Evolutionary conservation across 2,113 vertebrate genomes (phyloP).

Genomic region (Scomber colias): DNA sequence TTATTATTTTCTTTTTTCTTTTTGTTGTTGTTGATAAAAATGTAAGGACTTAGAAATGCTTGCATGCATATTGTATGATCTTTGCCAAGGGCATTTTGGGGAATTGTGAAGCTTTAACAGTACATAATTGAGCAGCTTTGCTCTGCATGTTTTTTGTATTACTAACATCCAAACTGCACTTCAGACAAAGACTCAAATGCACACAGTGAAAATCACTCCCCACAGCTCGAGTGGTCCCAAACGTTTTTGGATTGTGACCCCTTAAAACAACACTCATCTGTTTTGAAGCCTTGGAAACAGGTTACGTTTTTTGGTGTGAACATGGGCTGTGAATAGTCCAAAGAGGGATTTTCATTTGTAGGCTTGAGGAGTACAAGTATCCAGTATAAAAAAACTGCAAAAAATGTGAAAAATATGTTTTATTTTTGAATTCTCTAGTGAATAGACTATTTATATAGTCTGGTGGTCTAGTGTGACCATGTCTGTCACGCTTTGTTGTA

Average conservation of each 20-base stretch:
- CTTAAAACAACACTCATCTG: too few relatives aligned
- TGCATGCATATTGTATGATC: constrained; percentile 74
- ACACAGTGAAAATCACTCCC: too few relatives aligned
- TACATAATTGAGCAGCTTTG: constrained; percentile 75
- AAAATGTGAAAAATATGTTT: too few relatives aligned
- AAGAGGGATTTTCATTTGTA: background rate
- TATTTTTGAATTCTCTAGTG: too few relatives aligned
- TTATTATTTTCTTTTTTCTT: constrained; percentile 2
- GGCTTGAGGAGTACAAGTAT: too few relatives aligned
- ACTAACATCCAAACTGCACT: background rate
- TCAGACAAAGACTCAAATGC: constrained; percentile 1
- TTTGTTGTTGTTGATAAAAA: constrained; percentile 25
- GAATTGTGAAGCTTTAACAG: constrained; percentile 69
- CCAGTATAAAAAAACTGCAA: too few relatives aligned
- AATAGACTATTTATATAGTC: too few relatives aligned
- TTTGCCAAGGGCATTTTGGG: constrained; percentile 68
- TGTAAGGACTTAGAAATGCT: constrained; percentile 59
- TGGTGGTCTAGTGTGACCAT: too few relatives aligned
- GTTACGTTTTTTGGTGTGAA: background rate
- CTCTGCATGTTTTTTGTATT: constrained; percentile 66
- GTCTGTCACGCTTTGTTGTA: background rate
- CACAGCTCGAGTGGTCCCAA: background rate
- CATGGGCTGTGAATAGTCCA: background rate
- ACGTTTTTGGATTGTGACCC: too few relatives aligned
- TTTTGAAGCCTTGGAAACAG: background rate